These are phyloP conservation scores for Crepidodera aurea DNA, from an alignment of 2,888 invertebrate genomes.

Conservation along the genomic window DNA sequence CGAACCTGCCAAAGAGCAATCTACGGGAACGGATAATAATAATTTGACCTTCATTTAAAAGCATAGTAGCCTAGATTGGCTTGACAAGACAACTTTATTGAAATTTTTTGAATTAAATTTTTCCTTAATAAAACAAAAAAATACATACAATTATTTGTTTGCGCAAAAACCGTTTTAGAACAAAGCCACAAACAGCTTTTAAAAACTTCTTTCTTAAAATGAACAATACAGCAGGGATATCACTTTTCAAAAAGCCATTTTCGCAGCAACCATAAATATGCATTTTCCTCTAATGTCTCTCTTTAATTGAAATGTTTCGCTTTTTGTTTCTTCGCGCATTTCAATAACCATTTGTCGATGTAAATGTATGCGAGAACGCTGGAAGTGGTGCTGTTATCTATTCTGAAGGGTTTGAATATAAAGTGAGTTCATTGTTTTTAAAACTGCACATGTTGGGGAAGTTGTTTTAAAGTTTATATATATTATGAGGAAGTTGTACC, in stretches of 20 bases:
- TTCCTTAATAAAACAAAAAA: no score
- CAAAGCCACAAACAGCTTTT: no score
- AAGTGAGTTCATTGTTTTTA: slow-evolving; percentile 23
- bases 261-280: slow-evolving; percentile 10
- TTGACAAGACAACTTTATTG: no score
- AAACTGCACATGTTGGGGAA: slow-evolving; percentile 17
- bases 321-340: background rate
- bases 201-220: no score
- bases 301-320: slow-evolving; percentile 32
- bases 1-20: no score
- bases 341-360: slow-evolving; percentile 13
- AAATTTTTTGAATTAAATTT: no score
- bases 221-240: slow-evolving; percentile 6
- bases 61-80: no score
- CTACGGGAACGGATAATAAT: no score
- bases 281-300: slow-evolving; percentile 17
- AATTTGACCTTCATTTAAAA: no score
- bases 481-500: slow-evolving; percentile 6
- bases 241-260: slow-evolving; percentile 22
- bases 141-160: no score
- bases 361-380: slow-evolving; percentile 21
- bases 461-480: slow-evolving; percentile 7
- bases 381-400: slow-evolving; percentile 18
- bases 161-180: no score
- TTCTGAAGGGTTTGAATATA: slow-evolving; percentile 20